A percentile compares a stretch with the other conserved stretches of the same genome.
Conservation (phyloP, 2,888 invertebrate genomes). For the Embidobia sp. region DNA sequence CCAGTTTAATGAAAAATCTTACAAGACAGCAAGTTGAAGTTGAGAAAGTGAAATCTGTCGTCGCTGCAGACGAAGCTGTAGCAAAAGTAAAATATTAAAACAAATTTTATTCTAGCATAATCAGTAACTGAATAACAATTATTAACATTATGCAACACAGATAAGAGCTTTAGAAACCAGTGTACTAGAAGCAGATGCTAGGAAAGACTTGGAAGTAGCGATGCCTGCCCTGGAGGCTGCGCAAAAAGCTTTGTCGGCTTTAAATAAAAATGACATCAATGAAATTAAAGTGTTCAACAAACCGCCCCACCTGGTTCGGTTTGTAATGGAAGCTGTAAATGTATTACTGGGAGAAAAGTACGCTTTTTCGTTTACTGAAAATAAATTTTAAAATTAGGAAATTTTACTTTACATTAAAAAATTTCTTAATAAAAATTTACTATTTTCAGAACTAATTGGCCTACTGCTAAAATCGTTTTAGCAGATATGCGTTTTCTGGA, state of each 20-base stretch:
- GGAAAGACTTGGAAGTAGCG: slow-evolving; percentile 91
- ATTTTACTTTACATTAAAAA: background rate
- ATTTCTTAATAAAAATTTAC: too few relatives aligned
- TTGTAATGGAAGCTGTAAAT: slow-evolving; percentile 96
- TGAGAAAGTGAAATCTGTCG: slow-evolving; percentile 90
- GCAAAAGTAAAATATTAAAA: slow-evolving; percentile 85
- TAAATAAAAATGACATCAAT: slow-evolving; percentile 95
- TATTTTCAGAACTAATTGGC: slow-evolving; percentile 90
- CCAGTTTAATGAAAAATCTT: slow-evolving; percentile 88
- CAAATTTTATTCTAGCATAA: too few relatives aligned
- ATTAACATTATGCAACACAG: slow-evolving; percentile 81
- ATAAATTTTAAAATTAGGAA: background rate
- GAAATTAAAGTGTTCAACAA: slow-evolving; percentile 94
- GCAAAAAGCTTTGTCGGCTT: slow-evolving; percentile 90
- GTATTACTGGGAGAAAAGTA: slow-evolving; percentile 91
- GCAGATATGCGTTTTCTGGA: slow-evolving; percentile 93
- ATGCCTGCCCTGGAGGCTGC: slow-evolving; percentile 94
- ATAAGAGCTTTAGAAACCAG: slow-evolving; percentile 92
- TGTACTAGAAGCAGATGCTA: slow-evolving; percentile 92
- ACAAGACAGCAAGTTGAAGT: slow-evolving; percentile 91
- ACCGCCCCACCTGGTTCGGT: slow-evolving; percentile 92
- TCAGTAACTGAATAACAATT: too few relatives aligned
- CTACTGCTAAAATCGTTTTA: slow-evolving; percentile 89
- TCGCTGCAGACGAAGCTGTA: slow-evolving; percentile 91
- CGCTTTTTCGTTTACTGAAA: slow-evolving; percentile 71